Conservation (phyloP, 2,888 invertebrate genomes). For the Eupithecia subumbrata region DNA sequence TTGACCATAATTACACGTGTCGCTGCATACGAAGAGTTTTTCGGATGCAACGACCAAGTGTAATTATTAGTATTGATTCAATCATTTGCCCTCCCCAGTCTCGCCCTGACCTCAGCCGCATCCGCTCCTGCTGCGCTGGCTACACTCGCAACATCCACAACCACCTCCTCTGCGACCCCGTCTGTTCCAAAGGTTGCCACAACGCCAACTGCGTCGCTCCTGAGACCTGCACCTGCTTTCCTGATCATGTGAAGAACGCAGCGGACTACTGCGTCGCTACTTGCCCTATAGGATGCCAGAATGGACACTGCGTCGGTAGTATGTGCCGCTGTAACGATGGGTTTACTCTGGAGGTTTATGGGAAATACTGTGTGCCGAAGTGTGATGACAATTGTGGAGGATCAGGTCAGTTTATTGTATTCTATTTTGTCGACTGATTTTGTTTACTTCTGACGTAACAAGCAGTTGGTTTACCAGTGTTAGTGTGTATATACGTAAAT, state of each 20-base stretch:
- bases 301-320: slow-evolving; percentile 2
- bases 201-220: slow-evolving; percentile 72
- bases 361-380: slow-evolving; percentile 1
- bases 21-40: no score
- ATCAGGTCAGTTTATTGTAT: neutral
- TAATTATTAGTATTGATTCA: neutral
- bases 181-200: slow-evolving; percentile 36
- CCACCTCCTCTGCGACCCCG: slow-evolving; percentile 8
- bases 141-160: slow-evolving; percentile 14
- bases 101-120: slow-evolving; percentile 53
- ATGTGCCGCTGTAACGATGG: slow-evolving; percentile 5
- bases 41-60: no score
- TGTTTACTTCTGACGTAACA: neutral
- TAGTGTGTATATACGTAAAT: no score
- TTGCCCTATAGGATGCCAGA: neutral
- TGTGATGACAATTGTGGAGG: slow-evolving; percentile 3
- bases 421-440: neutral
- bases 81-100: neutral
- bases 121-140: slow-evolving; percentile 67
- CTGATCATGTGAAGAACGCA: slow-evolving; percentile 37
- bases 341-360: neutral
- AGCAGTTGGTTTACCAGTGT: neutral
- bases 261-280: slow-evolving; percentile 58
- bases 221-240: slow-evolving; percentile 6
- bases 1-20: no score